Base-by-base conservation (phyloP, 2,888 invertebrate genomes). In the Didymodactylos carnosus region DNA sequence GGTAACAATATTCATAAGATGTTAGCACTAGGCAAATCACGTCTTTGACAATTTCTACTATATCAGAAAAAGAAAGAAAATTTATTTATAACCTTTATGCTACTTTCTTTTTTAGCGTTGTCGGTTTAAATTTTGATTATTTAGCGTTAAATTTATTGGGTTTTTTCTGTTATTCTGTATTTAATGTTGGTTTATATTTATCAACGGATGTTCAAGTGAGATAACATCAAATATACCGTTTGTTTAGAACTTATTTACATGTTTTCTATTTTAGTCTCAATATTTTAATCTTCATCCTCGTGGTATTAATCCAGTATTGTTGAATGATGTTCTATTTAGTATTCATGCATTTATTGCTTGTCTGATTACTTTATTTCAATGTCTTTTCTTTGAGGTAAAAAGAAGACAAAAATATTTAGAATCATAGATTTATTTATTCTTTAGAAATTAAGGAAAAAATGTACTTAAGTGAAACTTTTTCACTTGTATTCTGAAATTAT, bases 331-430 rank as follows among this genome's bases (percentile, higher is more conserved):
- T 10, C 29, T 74, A 7, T 98, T 99, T 84, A 88, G 94, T 0
- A 84, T 94, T 10, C 98, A 99, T 84, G 98, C 98, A 1, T 85
- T 90, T 49, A 86, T 90, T 80, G 91, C 93, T 0, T 92, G 94
- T 6, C 70, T 88, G 5, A 80, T 95, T 75, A 94, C 92, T 0
- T 90, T 93, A 76, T 77, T 86, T 1, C 98, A 98, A 83, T 94
- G 94, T 84, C 88, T 88, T 78, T 83, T 92, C 27, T 97, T 92
- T 62, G 35, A 62, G n/a, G 62, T 62, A 62, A 27, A 7, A 19
- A 1, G 1, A 29, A 49, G n/a, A n/a, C n/a, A n/a, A n/a, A n/a
- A n/a, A n/a, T n/a, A n/a, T n/a, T n/a, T n/a, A n/a, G n/a, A n/a
- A n/a, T n/a, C n/a, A n/a, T 11, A 2, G 13, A 49, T 23, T 23